Conservation (phyloP, 1,140 invertebrate species). For the Spodoptera litura region DNA sequence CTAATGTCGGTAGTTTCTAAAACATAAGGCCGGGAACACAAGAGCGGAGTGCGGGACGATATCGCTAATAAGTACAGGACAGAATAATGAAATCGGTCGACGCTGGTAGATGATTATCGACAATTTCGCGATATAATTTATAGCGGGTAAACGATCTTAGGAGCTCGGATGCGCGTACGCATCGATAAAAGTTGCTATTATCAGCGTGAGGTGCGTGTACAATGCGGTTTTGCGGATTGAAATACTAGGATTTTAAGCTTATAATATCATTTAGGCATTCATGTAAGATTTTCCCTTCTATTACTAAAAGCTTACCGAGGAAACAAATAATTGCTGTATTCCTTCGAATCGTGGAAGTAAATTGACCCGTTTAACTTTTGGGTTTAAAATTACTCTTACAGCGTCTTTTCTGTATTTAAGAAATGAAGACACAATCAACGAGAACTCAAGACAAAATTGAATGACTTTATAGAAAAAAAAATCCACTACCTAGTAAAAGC, state of each 20-base stretch:
- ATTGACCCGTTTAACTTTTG: no score
- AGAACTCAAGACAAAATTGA: no score
- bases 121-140: constrained; percentile 68
- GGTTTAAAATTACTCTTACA: no score
- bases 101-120: constrained; percentile 63
- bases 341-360: no score
- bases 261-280: no score
- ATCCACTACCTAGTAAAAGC: neutral
- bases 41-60: neutral
- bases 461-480: neutral
- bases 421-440: no score
- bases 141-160: constrained; percentile 62
- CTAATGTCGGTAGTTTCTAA: neutral
- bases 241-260: no score
- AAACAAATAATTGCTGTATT: no score
- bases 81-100: constrained; percentile 63
- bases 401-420: no score
- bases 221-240: neutral
- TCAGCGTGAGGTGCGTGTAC: constrained; percentile 48
- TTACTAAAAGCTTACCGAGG: no score
- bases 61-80: constrained; percentile 64
- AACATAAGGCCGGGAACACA: constrained; percentile 23
- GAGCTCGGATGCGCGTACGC: constrained; percentile 65
- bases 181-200: constrained; percentile 71
- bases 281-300: no score